Evolutionary conservation across 2,888 invertebrate genomes (phyloP), one percentile per base, ranked within the genome.

Genomic region (Drosophila aldrichi): DNA sequence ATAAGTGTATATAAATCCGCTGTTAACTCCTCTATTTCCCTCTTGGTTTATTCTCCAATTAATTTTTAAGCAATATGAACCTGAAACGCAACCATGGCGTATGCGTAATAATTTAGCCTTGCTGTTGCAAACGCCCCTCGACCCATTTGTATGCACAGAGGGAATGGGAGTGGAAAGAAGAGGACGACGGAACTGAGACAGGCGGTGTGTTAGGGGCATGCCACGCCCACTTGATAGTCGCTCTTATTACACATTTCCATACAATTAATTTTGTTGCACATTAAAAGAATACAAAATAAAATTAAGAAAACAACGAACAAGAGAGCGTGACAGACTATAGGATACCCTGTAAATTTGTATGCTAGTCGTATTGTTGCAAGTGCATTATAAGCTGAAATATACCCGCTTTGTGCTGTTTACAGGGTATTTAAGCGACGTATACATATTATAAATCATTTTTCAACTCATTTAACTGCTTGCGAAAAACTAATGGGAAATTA

Each of bases 381-480:
- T 14, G 4, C 9, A 4, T 5, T 10, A n/a, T 10, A 1, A 8
- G 10, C 14, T 7, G 8, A 6, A 14, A 14, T 20, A 20, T 20
- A 8, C 20, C 51, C 36, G 51, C 14, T 5, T 16, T 1, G 1
- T 9, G 20, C 34, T 29, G 20, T 18, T 6, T 65, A 48, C 46
- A 69, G 79, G 62, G 76, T 66, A 79, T 69, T 14, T 7, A 25
- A 16, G 25, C 3, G 34, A 32, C 34, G 49, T 36, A n/a, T 41
- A 52, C 44, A 75, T 74, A 68, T 68, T 82, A 74, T 89, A 84
- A 79, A 77, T 89, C 70, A 89, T 74, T 88, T 89, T 79, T 65
- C 85, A 89, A 84, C 75, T 81, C 84, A 89, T 85, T 85, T 81
- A 87, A 86, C 82, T 78, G 71, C 71, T 71, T 66, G 69, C 67